Evolutionary conservation across 2,888 invertebrate species (phyloP), one percentile per base, ranked within the genome.

Genomic region (Strigamia crassipes): DNA sequence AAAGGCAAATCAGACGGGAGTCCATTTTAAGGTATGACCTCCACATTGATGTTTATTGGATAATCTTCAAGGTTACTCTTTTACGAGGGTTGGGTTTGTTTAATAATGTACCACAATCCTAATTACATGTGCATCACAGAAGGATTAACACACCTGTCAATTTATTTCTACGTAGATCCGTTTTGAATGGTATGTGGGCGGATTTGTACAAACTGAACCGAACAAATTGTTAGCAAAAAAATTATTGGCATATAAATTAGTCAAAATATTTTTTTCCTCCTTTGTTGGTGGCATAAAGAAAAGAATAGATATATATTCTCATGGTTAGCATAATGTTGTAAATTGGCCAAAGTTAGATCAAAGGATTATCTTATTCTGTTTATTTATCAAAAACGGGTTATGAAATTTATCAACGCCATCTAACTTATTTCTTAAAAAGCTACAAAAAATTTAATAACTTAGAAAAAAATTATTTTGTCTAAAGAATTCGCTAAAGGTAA

Each of bases 31-130:
- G 73, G 27, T 27, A 12, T 73, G 73, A 73, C 73, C 73, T 73
- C 73, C 73, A 73, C 27, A 73, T 73, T 73, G 73, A 73, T 73
- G 73, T 73, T 73, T 38, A 38, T 73, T 73, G 73, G 73, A 73
- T 73, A 27, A 73, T 73, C 73, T 73, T 73, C 73, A 73, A 73
- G 73, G 73, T 73, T 73, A 73, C n/a, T 27, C 27, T 73, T 73
- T 31, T n/a, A 15, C 73, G 27, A 27, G 73, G 73, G n/a, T 73
- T 73, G 27, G 73, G 6, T 73, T 27, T 73, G 73, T 27, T 73
- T 73, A 27, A 73, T 73, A 73, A 73, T n/a, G 38, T 38, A 73
- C 27, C 4, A 73, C 31, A 73, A 27, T 21, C 23, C 73, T 73
- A 73, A 73, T 73, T 73, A 73, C 73, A 27, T 73, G 27, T 15